Base-by-base conservation (phyloP, 2,888 invertebrate species). In the Coenonympha glycerion region DNA sequence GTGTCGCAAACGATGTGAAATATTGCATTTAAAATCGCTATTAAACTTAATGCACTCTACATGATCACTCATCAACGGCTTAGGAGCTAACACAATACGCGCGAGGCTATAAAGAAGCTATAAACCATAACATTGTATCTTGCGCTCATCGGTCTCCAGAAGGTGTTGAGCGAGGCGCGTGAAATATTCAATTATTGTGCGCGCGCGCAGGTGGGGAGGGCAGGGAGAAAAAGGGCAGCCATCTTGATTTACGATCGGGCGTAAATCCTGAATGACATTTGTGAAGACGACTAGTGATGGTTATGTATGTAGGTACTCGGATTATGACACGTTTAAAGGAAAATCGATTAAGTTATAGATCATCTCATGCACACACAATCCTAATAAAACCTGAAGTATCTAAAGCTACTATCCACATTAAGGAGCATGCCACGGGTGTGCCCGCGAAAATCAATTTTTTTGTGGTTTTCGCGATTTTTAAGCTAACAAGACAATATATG, bases 181-280 rank as follows among this genome's bases (percentile, higher is more conserved):
- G 83, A 79, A 85, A 86, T 87, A 87, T 87, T 87, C 87, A 87
- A 87, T 87, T 87, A 85, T 80, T 69, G 70, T 75, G 81, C 80
- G 68, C 82, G 64, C 76, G 75, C 83, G 82, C 86, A 83, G 78
- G 79, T 79, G 73, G 64, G 69, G 64, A 62, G 66, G 67, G 46
- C 54, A 36, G 52, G 50, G 57, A 65, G 59, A 65, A 71, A 69
- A 62, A 67, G 60, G 71, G 75, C 82, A 66, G 84, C 85, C 86
- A 85, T 85, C 73, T 84, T 86, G 86, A 87, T 87, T 87, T 87
- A 87, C 76, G 85, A 81, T 71, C 70, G 75, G 71, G 68, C 73
- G 80, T 87, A 87, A 87, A 87, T 87, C 74, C 73, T 74, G 60
- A 79, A 79, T 84, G 86, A 85, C 87, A 84, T 83, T 85, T 86